Percentiles rank a stretch among this genome's conserved stretches.
Conservation (phyloP, 2,888 invertebrate genomes). For the Lithophane leautieri region DNA sequence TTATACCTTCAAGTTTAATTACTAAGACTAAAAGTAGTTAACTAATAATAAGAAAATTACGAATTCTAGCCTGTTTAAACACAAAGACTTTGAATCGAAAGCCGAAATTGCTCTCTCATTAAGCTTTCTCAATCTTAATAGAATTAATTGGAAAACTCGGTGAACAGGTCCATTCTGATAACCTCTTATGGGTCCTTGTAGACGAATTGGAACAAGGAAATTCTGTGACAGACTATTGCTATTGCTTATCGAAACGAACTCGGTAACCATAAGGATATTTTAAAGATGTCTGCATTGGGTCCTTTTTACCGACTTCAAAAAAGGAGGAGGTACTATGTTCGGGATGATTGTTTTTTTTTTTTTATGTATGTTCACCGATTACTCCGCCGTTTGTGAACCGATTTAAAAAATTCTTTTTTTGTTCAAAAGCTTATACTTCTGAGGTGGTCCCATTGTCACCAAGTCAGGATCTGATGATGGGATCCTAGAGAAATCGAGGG, state of each 20-base stretch:
- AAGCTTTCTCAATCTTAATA: slow-evolving; percentile 16
- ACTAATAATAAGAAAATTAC: not conserved
- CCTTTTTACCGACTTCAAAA: too few relatives aligned
- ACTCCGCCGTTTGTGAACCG: too few relatives aligned
- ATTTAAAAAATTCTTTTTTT: too few relatives aligned
- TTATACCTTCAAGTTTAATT: not conserved
- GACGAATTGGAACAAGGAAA: slow-evolving; percentile 42
- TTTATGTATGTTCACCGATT: too few relatives aligned
- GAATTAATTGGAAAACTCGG: slow-evolving; percentile 44
- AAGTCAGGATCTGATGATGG: too few relatives aligned
- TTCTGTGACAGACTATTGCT: slow-evolving; percentile 21
- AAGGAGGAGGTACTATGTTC: too few relatives aligned
- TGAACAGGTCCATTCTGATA: slow-evolving; percentile 26
- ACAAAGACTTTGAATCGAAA: slow-evolving; percentile 8
- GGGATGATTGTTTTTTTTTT: too few relatives aligned
- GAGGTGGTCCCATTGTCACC: too few relatives aligned
- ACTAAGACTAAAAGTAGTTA: not conserved
- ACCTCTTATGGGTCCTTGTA: slow-evolving; percentile 49
- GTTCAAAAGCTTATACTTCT: too few relatives aligned
- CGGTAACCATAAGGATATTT: slow-evolving; percentile 32
- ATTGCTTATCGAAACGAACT: slow-evolving; percentile 41
- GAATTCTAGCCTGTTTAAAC: not conserved
- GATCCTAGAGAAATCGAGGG: too few relatives aligned
- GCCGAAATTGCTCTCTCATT: not conserved
- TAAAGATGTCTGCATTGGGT: not conserved